A percentile compares a stretch with the other conserved stretches of the same genome.
Evolutionary conservation across 2,888 invertebrate species (phyloP).

Genomic region (Tromatobia lineatoria): DNA sequence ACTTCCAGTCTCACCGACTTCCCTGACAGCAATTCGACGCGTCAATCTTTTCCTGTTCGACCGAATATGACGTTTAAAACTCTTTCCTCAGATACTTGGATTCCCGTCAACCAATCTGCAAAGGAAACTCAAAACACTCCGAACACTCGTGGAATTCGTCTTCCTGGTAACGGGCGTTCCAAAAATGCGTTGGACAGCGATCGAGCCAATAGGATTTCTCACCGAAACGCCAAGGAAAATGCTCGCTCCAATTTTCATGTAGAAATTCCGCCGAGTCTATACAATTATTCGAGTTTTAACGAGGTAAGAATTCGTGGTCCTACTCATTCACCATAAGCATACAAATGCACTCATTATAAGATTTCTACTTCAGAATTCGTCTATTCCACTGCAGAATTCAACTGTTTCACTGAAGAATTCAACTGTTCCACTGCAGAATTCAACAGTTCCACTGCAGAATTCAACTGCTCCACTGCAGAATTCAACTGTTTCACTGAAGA

Average conservation of each 20-base stretch:
- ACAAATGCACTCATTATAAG: background rate
- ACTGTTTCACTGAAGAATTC: too few relatives aligned
- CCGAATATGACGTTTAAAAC: background rate
- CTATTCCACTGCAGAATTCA: too few relatives aligned
- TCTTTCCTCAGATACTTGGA: constrained; percentile 1
- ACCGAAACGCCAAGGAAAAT: background rate
- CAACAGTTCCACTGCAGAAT: too few relatives aligned
- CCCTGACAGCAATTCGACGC: background rate
- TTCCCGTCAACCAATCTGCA: background rate
- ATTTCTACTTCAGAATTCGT: background rate
- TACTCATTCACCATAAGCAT: background rate
- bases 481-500: too few relatives aligned
- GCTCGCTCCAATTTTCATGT: background rate
- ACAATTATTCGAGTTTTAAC: constrained; percentile 9
- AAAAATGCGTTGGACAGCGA: background rate
- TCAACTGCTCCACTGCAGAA: too few relatives aligned
- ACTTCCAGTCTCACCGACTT: background rate
- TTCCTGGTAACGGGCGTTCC: background rate
- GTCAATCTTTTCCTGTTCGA: background rate
- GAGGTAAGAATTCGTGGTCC: background rate
- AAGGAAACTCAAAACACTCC: background rate
- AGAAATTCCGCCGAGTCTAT: background rate
- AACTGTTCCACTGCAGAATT: too few relatives aligned
- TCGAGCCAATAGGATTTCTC: background rate
- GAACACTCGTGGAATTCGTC: background rate